phyloP scores from a whole-genome alignment of 2,888 invertebrate genomes.

The Stenolophus ochropezus region DNA sequence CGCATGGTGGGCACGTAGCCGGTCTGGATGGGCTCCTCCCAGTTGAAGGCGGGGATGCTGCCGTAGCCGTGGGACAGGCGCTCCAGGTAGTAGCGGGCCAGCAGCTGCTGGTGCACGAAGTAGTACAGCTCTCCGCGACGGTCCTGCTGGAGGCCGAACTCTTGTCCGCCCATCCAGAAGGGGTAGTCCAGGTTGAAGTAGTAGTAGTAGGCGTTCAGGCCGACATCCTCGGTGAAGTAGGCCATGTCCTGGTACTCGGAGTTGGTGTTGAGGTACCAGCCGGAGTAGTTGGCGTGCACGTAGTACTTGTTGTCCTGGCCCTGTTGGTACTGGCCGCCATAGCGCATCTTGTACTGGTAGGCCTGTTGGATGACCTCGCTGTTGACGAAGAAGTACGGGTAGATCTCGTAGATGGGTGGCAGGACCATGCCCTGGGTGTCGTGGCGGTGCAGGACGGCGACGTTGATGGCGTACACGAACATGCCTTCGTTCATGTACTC shows the following conservation, averaged over 20 bases:
- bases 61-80: slow-evolving; percentile 80
- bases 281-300: slow-evolving; percentile 71
- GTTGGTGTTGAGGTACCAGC: slow-evolving; percentile 74
- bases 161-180: slow-evolving; percentile 77
- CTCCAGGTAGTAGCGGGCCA: slow-evolving; percentile 83
- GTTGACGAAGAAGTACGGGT: slow-evolving; percentile 80
- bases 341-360: slow-evolving; percentile 74
- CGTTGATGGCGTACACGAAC: slow-evolving; percentile 78
- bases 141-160: slow-evolving; percentile 67
- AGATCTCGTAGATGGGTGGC: slow-evolving; percentile 82
- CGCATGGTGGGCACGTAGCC: slow-evolving; percentile 79
- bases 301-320: slow-evolving; percentile 74
- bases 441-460: slow-evolving; percentile 77
- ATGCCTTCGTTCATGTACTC: slow-evolving; percentile 78
- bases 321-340: slow-evolving; percentile 71
- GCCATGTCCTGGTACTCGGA: slow-evolving; percentile 77
- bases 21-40: slow-evolving; percentile 73
- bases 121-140: slow-evolving; percentile 78
- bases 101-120: slow-evolving; percentile 80
- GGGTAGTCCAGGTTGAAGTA: slow-evolving; percentile 78
- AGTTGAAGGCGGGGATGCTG: slow-evolving; percentile 77
- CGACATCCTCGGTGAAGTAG: slow-evolving; percentile 81
- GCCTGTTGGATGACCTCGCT: slow-evolving; percentile 75
- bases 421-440: slow-evolving; percentile 77
- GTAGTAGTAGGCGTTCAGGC: slow-evolving; percentile 79